A percentile compares a stretch with the other conserved stretches of the same genome.
phyloP scores from a whole-genome alignment of 2,888 invertebrate genomes.

The Rotaria socialis region DNA sequence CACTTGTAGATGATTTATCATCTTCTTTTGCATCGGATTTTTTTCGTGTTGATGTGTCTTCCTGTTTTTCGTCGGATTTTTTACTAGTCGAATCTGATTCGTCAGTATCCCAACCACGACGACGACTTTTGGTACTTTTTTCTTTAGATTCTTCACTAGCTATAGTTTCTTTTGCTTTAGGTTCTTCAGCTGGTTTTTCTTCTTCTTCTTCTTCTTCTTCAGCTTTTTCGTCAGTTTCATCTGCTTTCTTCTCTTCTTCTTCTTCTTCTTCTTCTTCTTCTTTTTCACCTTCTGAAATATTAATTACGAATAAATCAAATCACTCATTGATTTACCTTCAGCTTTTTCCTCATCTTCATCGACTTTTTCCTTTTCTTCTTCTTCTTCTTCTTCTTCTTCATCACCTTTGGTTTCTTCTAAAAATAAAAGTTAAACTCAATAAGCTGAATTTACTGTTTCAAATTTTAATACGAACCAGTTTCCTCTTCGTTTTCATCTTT shows the following conservation, averaged over 20 bases:
- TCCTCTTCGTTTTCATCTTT: conserved; percentile 17
- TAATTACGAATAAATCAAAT: not conserved
- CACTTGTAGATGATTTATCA: not conserved
- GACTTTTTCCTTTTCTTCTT: not conserved
- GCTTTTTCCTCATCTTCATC: not conserved
- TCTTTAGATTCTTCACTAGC: not conserved
- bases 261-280: not conserved
- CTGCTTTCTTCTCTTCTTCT: not conserved
- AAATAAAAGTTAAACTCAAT: not conserved
- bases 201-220: not conserved
- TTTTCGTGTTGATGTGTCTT: not conserved
- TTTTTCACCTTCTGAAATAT: not conserved
- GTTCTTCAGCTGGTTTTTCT: conserved; percentile 11
- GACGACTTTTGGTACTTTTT: not conserved
- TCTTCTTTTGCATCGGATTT: not conserved
- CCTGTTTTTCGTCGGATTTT: not conserved
- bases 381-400: not conserved
- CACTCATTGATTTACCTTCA: not conserved
- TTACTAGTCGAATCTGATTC: no score
- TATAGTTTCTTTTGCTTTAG: not conserved
- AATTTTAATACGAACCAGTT: not conserved
- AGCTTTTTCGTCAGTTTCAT: not conserved
- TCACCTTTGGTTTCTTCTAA: conserved; percentile 11
- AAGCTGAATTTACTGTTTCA: not conserved
- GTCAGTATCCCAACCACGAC: not conserved